Evolutionary conservation across 2,113 vertebrate species (phyloP).

Genomic region (Pituophis catenifer): DNA sequence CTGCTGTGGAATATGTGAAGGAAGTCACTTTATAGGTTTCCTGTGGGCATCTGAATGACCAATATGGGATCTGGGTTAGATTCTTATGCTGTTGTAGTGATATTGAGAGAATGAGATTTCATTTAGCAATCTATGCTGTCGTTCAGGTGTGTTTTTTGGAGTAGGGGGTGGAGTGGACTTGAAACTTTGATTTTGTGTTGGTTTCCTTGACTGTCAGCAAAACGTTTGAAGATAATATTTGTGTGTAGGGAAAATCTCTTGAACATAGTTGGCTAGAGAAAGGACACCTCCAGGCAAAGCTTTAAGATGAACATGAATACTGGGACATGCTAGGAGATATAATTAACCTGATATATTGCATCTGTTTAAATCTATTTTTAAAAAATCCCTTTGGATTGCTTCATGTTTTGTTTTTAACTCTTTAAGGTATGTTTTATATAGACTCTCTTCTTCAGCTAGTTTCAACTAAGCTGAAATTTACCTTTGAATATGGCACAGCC

Average conservation of each 20-base stretch:
- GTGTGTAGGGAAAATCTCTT: background rate
- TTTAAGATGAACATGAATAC: background rate
- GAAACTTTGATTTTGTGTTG: background rate
- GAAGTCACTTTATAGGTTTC: background rate
- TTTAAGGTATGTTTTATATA: background rate
- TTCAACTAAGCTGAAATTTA: background rate
- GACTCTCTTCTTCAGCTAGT: background rate
- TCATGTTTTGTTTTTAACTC: background rate
- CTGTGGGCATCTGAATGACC: background rate
- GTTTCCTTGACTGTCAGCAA: background rate
- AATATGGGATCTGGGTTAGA: background rate
- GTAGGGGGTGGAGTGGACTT: background rate
- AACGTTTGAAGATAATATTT: background rate
- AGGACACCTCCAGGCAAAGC: background rate
- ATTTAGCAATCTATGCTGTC: background rate
- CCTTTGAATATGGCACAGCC: background rate
- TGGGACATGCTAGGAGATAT: background rate
- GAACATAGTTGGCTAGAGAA: background rate
- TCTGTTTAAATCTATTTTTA: background rate
- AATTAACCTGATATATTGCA: slow-evolving; percentile 3
- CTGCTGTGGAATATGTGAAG: background rate
- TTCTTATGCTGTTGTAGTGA: background rate
- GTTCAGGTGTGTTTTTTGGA: background rate
- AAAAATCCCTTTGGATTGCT: background rate
- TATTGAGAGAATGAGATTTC: background rate